Percentiles rank a stretch among this genome's conserved stretches.
These are phyloP conservation scores for Fulmarus glacialis DNA, from an alignment of 2,113 vertebrate species.

Conservation along the genomic window DNA sequence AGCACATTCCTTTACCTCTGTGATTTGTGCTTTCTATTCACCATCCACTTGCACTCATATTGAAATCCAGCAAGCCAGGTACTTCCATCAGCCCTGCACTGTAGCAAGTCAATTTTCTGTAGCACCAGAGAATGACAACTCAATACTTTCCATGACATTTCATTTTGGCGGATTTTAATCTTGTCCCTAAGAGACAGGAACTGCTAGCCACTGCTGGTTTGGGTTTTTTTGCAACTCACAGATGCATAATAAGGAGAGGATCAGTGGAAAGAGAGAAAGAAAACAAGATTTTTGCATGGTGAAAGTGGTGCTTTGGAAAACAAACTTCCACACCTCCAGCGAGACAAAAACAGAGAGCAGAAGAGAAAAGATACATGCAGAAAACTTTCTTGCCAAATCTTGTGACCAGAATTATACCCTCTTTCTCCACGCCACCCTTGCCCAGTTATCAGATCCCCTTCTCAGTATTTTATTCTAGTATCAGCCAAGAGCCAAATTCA, in stretches of 20 bases:
- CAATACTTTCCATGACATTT: not conserved
- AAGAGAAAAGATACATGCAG: not conserved
- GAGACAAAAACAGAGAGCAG: not conserved
- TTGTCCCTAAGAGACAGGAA: not conserved
- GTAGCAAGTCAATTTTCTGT: slow-evolving; percentile 2
- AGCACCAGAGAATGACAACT: not conserved
- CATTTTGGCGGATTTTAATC: not conserved
- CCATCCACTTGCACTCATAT: not conserved
- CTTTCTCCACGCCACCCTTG: accelerated
- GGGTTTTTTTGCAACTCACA: not conserved
- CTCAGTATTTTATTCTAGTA: not conserved
- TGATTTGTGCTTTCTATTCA: not conserved
- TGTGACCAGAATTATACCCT: not conserved
- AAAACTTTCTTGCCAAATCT: not conserved
- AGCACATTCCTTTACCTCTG: not conserved
- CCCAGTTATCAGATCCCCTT: not conserved
- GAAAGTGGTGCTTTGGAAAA: not conserved
- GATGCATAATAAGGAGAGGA: not conserved
- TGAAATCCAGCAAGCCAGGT: not conserved
- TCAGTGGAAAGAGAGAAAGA: not conserved
- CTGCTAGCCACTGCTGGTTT: not conserved
- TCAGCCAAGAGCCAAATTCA: not conserved
- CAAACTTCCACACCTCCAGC: not conserved
- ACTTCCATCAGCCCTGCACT: not conserved
- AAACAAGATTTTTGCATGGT: not conserved